Evolutionary conservation across 2,797 vertebrate species (phyloP), one percentile per base, ranked within the genome.

Genomic region (Falco cherrug): DNA sequence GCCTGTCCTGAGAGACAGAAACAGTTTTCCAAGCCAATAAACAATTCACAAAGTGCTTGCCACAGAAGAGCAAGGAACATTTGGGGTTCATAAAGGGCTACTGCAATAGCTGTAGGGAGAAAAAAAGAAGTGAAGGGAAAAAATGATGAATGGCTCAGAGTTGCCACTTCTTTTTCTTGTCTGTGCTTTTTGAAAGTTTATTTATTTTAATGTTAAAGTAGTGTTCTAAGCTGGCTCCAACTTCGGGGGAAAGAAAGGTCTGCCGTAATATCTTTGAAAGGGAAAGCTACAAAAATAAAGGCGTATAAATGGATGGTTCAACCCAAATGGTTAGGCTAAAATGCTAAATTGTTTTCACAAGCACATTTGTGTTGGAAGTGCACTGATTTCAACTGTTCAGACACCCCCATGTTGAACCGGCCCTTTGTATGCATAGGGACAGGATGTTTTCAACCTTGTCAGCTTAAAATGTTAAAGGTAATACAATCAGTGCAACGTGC

Each of bases 1-100:
- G 61, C 76, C 76, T 89, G 76, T 78, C 79, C 82, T 89, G 61
- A 92, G 54, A 96, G 78, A 84, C 68, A 85, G 68, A 90, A 90
- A 43, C 91, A 81, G 47, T 95, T 95, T 94, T 96, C 90, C 59
- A 50, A 92, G 65, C 76, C 92, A 85, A 94, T 95, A 95, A 96
- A 92, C 89, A 96, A 89, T 91, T 94, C 87, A 35, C 35, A 78
- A 87, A 95, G 82, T 75, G 71, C 76, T 94, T 81, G 63, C 61
- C 85, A 83, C 89, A 79, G 82, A 84, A 87, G 19, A 89, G 57
- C 54, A 69, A 65, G 82, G 56, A 87, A 80, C 53, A 56, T 81
- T 85, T 86, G 93, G 76, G 84, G 94, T 92, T 94, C 73, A 59
- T 69, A 85, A 92, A 85, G 69, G 76, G 86, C 73, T 86, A 41